Evolutionary conservation across 2,113 vertebrate species (phyloP).

Genomic region (Daphoenositta chrysoptera): DNA sequence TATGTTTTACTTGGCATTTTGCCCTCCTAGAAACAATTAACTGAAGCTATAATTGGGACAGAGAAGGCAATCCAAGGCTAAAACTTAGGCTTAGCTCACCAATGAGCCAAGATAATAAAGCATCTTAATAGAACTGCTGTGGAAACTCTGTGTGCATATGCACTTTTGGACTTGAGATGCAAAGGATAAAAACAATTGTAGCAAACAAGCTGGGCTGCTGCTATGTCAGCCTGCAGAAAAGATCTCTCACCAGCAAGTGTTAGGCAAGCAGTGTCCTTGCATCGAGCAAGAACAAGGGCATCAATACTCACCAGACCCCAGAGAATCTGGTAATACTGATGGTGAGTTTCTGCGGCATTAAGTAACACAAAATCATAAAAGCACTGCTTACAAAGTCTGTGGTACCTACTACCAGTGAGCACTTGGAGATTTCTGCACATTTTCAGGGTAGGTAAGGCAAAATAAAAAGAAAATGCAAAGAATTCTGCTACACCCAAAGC

Average conservation of each 20-base stretch:
- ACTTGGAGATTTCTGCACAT: neutral
- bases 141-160: neutral
- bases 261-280: neutral
- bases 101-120: slow-evolving; percentile 17
- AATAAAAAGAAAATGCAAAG: neutral
- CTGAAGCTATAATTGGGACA: slow-evolving; percentile 28
- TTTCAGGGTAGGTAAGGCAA: neutral
- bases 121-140: slow-evolving; percentile 20
- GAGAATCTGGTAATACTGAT: neutral
- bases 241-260: neutral
- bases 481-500: neutral
- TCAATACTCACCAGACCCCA: neutral
- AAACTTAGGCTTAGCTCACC: slow-evolving; percentile 15
- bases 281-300: neutral
- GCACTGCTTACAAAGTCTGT: neutral
- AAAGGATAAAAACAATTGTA: neutral
- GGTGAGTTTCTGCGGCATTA: neutral
- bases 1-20: slow-evolving; percentile 45
- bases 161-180: slow-evolving; percentile 2
- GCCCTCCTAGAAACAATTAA: slow-evolving; percentile 52
- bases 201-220: neutral
- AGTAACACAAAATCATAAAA: neutral
- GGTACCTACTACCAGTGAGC: neutral
- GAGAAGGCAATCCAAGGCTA: slow-evolving; percentile 28
- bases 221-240: neutral